Base-by-base conservation (phyloP, 2,113 vertebrate genomes). In the Rhinolophus sinicus region DNA sequence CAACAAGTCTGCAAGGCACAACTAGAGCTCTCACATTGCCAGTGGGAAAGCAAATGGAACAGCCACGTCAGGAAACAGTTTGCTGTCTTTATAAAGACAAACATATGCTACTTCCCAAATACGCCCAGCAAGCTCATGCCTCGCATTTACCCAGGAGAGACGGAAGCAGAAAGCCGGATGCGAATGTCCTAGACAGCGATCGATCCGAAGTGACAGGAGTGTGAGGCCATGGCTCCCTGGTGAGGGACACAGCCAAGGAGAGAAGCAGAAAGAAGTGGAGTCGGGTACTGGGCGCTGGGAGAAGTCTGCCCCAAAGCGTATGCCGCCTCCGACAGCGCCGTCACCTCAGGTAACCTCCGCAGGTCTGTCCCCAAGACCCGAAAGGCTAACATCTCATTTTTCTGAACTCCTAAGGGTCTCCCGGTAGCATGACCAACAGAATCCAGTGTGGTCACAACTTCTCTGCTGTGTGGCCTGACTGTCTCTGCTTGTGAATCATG, bases 401-500 rank as follows among this genome's bases (percentile, higher is more conserved):
- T 73, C 38, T 9, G 12, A 70, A 16, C 47, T 11, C 26, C 54
- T 5, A 3, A 60, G 24, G 35, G 30, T 16, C 47, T n/a, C 35
- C 26, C 15, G 8, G 54, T 1, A 30, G 22, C 56, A 52, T 0
- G 5, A 38, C 30, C 30, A 35, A 9, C 24, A 22, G 0, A 38
- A 10, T 15, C 24, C 67, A 33, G 24, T 58, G 4, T 0, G 9
- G 19, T 9, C 2, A 9, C 30, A 8, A 18, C 40, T 6, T 62
- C 22, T 24, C 50, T 65, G 33, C 89, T 47, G 0, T 15, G 11
- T 13, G 30, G 50, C 60, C 70, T 19, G 44, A 67, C 33, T 56
- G 58, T 44, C 67, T 64, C 58, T 62, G 18, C 60, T 77, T 62
- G 65, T 21, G 85, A 52, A 35, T 8, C 54, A 8, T 35, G 5